Evolutionary conservation across 2,888 invertebrate species (phyloP), one percentile per base, ranked within the genome.

Genomic region (Conomelus anceps): DNA sequence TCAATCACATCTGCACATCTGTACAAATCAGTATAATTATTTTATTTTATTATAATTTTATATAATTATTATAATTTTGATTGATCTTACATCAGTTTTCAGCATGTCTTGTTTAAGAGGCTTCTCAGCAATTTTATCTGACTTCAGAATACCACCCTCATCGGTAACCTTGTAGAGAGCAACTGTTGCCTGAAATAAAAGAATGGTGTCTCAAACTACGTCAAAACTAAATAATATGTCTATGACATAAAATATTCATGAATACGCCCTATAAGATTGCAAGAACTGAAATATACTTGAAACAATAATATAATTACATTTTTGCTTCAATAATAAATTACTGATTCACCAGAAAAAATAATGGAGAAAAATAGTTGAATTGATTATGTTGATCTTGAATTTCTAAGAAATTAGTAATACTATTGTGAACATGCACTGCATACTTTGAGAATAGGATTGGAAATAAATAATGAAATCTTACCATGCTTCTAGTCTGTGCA

Each of bases 21-120:
- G n/a, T n/a, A n/a, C n/a, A n/a, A n/a, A n/a, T n/a, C n/a, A n/a
- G n/a, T n/a, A n/a, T n/a, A n/a, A n/a, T n/a, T n/a, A n/a, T n/a
- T n/a, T n/a, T n/a, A n/a, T n/a, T n/a, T n/a, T n/a, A n/a, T n/a
- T n/a, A n/a, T n/a, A n/a, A n/a, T n/a, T n/a, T 11, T 26, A 7
- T 26, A 17, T 7, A 84, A 84, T 9, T 22, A 84, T 22, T 6
- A 9, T 9, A n/a, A 7, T 84, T 84, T 7, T 84, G 3, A 6
- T 90, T 91, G 0, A 88, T 93, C 94, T 93, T 93, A 96, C 96
- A 93, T 96, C 95, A 11, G 96, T 95, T 91, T 96, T 95, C 1
- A 97, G 94, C 92, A 96, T 94, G 22, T 96, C 95, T 92, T 96
- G 96, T 63, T 95, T 95, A 92, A 96, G 94, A 0, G 98, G 98